These are phyloP conservation scores for Drosophila sturtevanti DNA, from an alignment of 1,140 invertebrate genomes.

Conservation along the genomic window DNA sequence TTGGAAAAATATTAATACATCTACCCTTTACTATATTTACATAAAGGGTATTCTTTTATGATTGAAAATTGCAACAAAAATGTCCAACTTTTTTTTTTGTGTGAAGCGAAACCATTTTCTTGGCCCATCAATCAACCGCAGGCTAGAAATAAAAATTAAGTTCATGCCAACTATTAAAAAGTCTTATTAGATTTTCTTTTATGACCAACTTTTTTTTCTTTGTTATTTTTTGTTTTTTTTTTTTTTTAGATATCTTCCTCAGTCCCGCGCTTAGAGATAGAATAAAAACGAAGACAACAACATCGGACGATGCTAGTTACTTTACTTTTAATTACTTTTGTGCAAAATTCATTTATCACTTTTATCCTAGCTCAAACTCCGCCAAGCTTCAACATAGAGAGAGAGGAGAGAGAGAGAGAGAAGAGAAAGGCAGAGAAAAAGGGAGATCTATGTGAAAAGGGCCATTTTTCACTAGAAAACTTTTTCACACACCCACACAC, in stretches of 20 bases:
- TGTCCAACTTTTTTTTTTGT: neutral
- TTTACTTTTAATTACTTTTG: constrained; percentile 82
- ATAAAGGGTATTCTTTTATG: neutral
- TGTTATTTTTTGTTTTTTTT: constrained; percentile 20
- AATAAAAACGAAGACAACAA: constrained; percentile 10
- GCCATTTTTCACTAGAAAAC: constrained; percentile 77
- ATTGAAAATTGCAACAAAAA: constrained; percentile 4
- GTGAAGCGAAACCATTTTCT: neutral
- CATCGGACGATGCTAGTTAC: constrained; percentile 78
- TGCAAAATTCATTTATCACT: constrained; percentile 81
- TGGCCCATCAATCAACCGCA: constrained; percentile 46
- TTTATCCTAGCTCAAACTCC: constrained; percentile 75
- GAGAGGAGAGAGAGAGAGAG: too few species aligned
- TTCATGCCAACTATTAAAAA: constrained; percentile 73
- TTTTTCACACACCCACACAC: constrained; percentile 44
- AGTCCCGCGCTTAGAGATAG: constrained; percentile 12
- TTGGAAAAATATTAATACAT: neutral
- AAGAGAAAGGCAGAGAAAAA: constrained; percentile 30
- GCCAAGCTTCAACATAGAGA: constrained; percentile 20
- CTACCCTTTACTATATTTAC: neutral
- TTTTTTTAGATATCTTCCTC: neutral
- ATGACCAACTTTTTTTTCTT: constrained; percentile 63
- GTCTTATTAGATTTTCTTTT: constrained; percentile 78
- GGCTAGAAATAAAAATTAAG: constrained; percentile 47
- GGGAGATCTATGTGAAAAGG: constrained; percentile 67